These are phyloP conservation scores for Pluvialis apricaria DNA, from an alignment of 2,113 vertebrate species.

Conservation along the genomic window DNA sequence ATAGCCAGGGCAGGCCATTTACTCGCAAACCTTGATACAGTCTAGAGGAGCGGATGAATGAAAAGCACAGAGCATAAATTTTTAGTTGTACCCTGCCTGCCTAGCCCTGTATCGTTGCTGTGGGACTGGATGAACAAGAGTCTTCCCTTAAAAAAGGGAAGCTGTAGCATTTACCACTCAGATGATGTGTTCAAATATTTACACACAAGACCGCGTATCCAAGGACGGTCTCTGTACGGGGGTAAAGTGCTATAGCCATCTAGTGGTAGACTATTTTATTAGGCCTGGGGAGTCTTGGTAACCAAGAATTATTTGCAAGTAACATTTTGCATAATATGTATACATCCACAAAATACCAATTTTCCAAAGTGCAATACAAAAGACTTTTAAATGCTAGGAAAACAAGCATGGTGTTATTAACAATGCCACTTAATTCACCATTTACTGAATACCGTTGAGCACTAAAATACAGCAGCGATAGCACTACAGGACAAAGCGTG, in stretches of 20 bases:
- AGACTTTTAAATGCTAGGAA: neutral
- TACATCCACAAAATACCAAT: neutral
- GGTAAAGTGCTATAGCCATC: neutral
- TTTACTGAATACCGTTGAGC: neutral
- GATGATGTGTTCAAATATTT: accelerated
- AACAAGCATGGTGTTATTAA: neutral
- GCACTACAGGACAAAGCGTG: no score
- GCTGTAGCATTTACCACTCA: neutral
- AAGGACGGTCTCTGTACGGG: neutral
- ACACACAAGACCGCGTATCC: accelerated
- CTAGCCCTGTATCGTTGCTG: no score
- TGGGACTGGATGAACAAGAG: neutral
- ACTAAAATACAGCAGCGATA: neutral
- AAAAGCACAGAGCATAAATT: accelerated
- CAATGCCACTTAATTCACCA: neutral
- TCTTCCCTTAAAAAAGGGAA: neutral
- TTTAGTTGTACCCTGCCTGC: neutral
- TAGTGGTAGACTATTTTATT: neutral
- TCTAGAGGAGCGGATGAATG: neutral
- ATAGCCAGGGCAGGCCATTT: neutral
- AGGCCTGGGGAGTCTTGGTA: neutral
- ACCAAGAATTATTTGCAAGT: neutral
- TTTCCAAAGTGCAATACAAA: neutral
- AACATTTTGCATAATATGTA: neutral
- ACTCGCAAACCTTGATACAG: neutral